These are phyloP conservation scores for Allophyes oxyacanthae DNA, from an alignment of 2,888 invertebrate species.

Conservation along the genomic window DNA sequence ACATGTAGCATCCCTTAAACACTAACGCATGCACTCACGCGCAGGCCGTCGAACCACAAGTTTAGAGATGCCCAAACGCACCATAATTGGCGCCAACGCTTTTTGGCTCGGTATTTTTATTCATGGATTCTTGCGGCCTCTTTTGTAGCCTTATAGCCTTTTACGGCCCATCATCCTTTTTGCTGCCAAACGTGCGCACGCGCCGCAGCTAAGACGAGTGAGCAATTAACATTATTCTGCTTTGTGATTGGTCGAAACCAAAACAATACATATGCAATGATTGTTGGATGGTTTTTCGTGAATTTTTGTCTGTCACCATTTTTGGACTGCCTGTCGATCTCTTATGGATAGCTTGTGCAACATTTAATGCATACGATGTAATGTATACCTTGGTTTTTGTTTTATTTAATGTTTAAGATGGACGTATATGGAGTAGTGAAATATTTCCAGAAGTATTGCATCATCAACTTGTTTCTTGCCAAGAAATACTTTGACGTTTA, in stretches of 20 bases:
- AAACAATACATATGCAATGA: conserved; percentile 45
- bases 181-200: conserved; percentile 66
- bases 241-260: conserved; percentile 55
- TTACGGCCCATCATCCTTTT: conserved; percentile 66
- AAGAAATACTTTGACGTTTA: conserved; percentile 30
- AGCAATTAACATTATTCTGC: conserved; percentile 76
- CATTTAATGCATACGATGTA: conserved; percentile 41
- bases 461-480: conserved; percentile 37
- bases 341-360: conserved; percentile 50
- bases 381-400: conserved; percentile 42
- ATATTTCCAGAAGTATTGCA: conserved; percentile 42
- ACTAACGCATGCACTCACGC: conserved; percentile 54
- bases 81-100: conserved; percentile 78
- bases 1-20: conserved; percentile 22
- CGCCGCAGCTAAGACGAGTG: conserved; percentile 69
- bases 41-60: conserved; percentile 66
- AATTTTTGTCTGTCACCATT: conserved; percentile 39
- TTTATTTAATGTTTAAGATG: conserved; percentile 27
- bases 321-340: conserved; percentile 40
- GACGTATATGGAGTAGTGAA: conserved; percentile 36
- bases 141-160: conserved; percentile 68
- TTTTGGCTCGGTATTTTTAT: conserved; percentile 82
- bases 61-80: conserved; percentile 71
- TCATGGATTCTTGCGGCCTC: conserved; percentile 76
- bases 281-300: conserved; percentile 41